Evolutionary conservation across 2,797 vertebrate species (phyloP).

Genomic region (Rhynchonycteris naso): DNA sequence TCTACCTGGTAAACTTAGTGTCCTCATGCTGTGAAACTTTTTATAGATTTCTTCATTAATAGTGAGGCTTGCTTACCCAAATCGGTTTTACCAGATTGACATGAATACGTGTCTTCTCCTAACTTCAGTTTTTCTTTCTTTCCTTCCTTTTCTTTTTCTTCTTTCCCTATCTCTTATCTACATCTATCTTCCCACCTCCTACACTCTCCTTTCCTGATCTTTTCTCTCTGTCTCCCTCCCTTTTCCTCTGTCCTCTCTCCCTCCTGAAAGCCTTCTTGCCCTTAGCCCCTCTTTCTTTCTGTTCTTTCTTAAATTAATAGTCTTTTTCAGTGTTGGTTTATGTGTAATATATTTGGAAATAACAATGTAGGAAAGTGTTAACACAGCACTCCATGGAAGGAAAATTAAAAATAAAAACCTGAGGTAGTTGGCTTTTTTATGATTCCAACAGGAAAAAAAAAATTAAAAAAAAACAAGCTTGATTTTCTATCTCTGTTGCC

Average conservation of each 20-base stretch:
- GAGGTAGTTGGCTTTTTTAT: conserved; percentile 57
- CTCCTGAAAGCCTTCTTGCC: conserved; percentile 4
- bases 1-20: not conserved
- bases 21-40: not conserved
- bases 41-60: not conserved
- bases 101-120: not conserved
- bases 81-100: not conserved
- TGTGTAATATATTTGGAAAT: conserved; percentile 37
- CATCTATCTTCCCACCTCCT: not conserved
- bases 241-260: not conserved
- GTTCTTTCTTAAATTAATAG: not conserved
- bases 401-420: conserved; percentile 56
- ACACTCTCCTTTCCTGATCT: not conserved
- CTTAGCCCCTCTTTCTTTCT: not conserved
- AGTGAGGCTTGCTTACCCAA: not conserved
- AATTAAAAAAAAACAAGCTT: conserved; percentile 60
- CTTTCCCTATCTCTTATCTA: not conserved
- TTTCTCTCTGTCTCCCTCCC: not conserved
- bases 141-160: not conserved
- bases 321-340: not conserved
- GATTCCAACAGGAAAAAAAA: conserved; percentile 65
- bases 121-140: not conserved
- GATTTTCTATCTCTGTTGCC: conserved; percentile 62
- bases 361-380: conserved; percentile 51
- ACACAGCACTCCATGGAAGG: not conserved